Evolutionary conservation across 2,888 invertebrate genomes (phyloP).

Genomic region (Diarsia mendica): DNA sequence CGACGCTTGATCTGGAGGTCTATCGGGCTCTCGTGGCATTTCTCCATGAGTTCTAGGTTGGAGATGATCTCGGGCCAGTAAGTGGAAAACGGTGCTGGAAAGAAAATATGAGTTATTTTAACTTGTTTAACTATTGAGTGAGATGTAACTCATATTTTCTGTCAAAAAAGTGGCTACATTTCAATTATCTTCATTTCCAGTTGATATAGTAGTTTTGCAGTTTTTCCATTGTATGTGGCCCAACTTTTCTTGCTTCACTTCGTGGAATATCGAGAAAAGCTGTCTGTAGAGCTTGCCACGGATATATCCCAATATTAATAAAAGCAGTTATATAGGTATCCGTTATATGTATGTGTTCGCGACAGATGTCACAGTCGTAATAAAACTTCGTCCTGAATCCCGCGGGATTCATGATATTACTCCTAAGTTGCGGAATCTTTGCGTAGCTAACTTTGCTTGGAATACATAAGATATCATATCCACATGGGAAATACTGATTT

Average conservation of each 20-base stretch:
- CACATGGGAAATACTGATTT: slow-evolving; percentile 17
- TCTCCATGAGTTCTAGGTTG: no score
- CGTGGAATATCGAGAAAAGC: slow-evolving; percentile 6
- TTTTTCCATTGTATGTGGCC: background rate
- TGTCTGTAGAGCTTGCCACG: slow-evolving; percentile 28
- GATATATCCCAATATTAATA: slow-evolving; percentile 60
- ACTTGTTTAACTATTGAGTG: background rate
- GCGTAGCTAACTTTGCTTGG: slow-evolving; percentile 30
- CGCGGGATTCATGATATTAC: slow-evolving; percentile 66
- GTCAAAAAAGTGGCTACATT: background rate
- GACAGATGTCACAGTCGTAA: slow-evolving; percentile 79
- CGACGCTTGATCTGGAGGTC: no score
- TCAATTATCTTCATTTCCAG: background rate
- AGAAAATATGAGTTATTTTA: background rate
- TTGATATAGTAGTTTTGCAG: background rate
- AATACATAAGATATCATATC: slow-evolving; percentile 29
- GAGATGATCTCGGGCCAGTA: no score
- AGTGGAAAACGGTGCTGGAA: background rate
- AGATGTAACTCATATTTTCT: background rate
- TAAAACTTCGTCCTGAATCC: slow-evolving; percentile 76
- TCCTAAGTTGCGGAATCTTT: slow-evolving; percentile 55
- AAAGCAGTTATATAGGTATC: slow-evolving; percentile 67
- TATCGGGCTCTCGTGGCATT: no score
- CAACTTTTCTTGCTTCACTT: slow-evolving; percentile 1
- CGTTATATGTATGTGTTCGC: slow-evolving; percentile 48